Evolutionary conservation across 2,888 invertebrate genomes (phyloP).

Genomic region (Tinea pellionella): DNA sequence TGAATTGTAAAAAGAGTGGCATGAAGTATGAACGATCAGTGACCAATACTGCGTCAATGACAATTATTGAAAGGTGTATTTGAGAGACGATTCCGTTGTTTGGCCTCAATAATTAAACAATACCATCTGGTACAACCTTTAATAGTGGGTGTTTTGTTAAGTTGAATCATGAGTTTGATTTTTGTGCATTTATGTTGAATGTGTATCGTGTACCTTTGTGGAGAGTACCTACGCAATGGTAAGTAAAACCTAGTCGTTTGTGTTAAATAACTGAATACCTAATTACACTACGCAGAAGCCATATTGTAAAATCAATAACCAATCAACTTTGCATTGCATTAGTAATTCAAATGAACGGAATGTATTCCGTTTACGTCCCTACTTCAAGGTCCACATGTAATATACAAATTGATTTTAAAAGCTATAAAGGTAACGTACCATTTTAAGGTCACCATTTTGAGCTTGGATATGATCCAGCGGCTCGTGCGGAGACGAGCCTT

Average conservation of each 20-base stretch:
- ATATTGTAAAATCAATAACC: neutral
- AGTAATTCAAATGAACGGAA: neutral
- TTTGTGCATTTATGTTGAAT: too few species aligned
- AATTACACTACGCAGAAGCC: neutral
- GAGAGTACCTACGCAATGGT: too few species aligned
- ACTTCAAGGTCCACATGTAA: neutral
- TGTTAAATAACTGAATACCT: neutral
- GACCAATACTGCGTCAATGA: neutral
- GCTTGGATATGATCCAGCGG: slow-evolving; percentile 78
- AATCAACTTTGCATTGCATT: neutral
- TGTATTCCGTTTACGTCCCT: neutral
- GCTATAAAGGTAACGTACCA: slow-evolving; percentile 34
- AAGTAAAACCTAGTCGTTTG: neutral
- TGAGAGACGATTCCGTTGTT: neutral
- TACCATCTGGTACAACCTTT: neutral
- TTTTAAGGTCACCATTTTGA: slow-evolving; percentile 57
- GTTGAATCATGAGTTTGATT: too few species aligned
- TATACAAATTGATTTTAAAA: neutral
- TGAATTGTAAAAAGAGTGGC: neutral
- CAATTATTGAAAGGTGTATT: too few species aligned
- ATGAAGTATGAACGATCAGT: neutral
- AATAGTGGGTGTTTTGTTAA: too few species aligned
- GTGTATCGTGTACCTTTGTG: too few species aligned
- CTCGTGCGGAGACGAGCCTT: slow-evolving; percentile 85
- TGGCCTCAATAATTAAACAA: neutral